These are phyloP conservation scores for Shinisaurus crocodilurus DNA, from an alignment of 2,113 vertebrate species.

Conservation along the genomic window DNA sequence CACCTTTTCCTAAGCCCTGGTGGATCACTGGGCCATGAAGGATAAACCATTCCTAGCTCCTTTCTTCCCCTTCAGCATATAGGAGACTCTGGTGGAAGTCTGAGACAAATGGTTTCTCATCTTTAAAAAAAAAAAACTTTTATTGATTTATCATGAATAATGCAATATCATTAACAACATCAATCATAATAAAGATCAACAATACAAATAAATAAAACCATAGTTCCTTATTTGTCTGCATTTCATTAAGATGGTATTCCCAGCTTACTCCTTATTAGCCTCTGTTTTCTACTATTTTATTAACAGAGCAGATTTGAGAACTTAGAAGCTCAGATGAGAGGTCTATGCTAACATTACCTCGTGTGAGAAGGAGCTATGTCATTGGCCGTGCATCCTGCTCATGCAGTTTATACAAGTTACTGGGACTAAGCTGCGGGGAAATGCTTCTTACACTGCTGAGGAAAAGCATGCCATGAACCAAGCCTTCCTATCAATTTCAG, in stretches of 20 bases:
- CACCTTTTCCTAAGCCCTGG: neutral
- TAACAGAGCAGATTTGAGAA: neutral
- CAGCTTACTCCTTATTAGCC: too few species aligned
- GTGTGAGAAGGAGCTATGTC: neutral
- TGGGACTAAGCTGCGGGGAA: neutral
- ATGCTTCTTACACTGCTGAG: neutral
- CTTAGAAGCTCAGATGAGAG: neutral
- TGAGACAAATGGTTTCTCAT: neutral
- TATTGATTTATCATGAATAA: too few species aligned
- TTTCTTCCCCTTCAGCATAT: neutral
- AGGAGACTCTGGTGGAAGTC: neutral
- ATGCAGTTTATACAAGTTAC: neutral
- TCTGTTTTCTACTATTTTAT: too few species aligned
- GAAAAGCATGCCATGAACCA: neutral
- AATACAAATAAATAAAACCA: too few species aligned
- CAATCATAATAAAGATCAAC: too few species aligned
- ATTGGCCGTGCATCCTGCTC: neutral
- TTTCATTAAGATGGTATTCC: too few species aligned
- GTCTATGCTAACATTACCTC: neutral
- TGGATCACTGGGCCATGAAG: neutral
- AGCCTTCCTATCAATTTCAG: neutral
- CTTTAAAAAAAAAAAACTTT: too few species aligned
- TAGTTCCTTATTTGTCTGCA: too few species aligned
- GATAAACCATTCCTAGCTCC: neutral
- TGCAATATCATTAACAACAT: too few species aligned